Evolutionary conservation across 2,888 invertebrate species (phyloP).

Genomic region (Marasmarcha lunaedactyla): DNA sequence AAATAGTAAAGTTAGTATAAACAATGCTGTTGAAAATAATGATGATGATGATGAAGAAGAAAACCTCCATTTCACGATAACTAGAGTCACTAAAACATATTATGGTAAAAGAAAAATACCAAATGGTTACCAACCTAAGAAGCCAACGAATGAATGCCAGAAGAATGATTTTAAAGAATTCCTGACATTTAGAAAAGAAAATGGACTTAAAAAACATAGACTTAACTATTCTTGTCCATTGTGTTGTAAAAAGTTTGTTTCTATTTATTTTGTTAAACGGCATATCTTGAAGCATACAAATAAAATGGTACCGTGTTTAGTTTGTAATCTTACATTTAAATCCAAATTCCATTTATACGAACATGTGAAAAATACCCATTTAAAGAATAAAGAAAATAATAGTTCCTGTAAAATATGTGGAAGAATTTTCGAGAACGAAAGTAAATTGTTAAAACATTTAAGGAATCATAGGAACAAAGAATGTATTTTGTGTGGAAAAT

Average conservation of each 20-base stretch:
- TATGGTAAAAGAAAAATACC: constrained; percentile 26
- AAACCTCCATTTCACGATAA: neutral
- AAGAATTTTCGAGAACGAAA: constrained; percentile 25
- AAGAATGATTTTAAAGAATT: constrained; percentile 54
- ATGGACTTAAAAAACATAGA: constrained; percentile 16
- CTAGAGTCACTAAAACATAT: constrained; percentile 14
- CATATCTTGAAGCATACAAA: constrained; percentile 40
- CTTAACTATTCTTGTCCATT: constrained; percentile 34
- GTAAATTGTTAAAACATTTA: constrained; percentile 28
- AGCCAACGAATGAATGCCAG: constrained; percentile 22
- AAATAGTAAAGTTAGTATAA: no score
- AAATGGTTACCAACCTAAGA: constrained; percentile 29
- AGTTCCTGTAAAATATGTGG: constrained; percentile 35
- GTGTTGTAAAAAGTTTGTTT: constrained; percentile 48
- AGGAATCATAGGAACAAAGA: constrained; percentile 28
- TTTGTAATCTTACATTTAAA: constrained; percentile 29
- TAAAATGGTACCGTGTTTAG: constrained; percentile 27
- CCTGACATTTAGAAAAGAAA: constrained; percentile 41
- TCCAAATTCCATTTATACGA: constrained; percentile 46
- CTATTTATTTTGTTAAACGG: constrained; percentile 43
- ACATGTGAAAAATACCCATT: constrained; percentile 40
- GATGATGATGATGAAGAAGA: constrained; percentile 2
- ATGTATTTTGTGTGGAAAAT: constrained; percentile 42
- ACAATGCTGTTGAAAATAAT: neutral
- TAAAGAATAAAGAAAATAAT: constrained; percentile 21